A percentile compares a stretch with the other conserved stretches of the same genome.
These are phyloP conservation scores for Rugalucina vietnamica DNA, from an alignment of 2,888 invertebrate genomes.

Conservation along the genomic window DNA sequence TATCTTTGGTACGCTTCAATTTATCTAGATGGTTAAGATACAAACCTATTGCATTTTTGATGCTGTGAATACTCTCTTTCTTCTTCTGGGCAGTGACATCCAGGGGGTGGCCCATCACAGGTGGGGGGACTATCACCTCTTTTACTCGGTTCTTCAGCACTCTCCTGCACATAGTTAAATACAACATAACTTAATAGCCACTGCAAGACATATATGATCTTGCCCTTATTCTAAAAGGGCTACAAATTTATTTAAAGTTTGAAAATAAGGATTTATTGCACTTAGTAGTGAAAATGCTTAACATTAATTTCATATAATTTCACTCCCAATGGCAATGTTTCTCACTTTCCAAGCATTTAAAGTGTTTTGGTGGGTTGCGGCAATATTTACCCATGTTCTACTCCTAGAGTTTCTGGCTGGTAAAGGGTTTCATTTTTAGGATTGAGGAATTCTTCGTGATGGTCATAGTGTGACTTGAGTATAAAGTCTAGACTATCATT, in stretches of 20 bases:
- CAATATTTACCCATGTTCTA: constrained; percentile 80
- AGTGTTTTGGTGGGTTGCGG: no score
- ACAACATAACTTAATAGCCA: background rate
- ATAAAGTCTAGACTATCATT: constrained; percentile 83
- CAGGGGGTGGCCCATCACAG: constrained; percentile 81
- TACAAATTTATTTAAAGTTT: no score
- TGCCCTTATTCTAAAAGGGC: no score
- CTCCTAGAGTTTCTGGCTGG: constrained; percentile 82
- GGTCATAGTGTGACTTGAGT: constrained; percentile 82
- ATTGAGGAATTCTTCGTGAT: constrained; percentile 81
- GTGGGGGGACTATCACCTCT: constrained; percentile 69
- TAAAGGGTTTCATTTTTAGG: constrained; percentile 80
- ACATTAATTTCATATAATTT: no score
- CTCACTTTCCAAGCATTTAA: no score
- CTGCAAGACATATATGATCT: no score
- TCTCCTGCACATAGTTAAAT: constrained; percentile 70
- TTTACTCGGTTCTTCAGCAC: constrained; percentile 82
- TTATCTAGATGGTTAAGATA: no score
- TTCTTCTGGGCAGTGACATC: constrained; percentile 71
- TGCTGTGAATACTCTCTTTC: constrained; percentile 80
- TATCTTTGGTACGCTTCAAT: no score
- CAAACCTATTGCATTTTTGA: constrained; percentile 83
- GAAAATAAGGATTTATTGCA: no score
- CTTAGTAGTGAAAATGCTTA: no score
- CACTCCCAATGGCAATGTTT: no score